Evolutionary conservation across 2,888 invertebrate species (phyloP).

Genomic region (Lamellibrachia satsuma): DNA sequence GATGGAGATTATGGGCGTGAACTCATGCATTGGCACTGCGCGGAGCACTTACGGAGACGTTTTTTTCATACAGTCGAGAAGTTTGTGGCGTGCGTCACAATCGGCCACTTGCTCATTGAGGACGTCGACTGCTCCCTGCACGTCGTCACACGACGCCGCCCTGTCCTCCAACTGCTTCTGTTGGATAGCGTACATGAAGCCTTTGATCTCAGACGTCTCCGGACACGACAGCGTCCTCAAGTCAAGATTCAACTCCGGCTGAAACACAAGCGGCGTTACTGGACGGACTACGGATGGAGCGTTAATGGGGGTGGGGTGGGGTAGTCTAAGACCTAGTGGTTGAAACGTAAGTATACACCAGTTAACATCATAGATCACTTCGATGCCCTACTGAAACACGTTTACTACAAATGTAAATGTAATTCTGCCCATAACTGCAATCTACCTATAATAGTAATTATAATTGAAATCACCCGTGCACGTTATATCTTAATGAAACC

Average conservation of each 20-base stretch:
- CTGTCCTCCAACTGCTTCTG: neutral
- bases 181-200: neutral
- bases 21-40: neutral
- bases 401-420: too few relatives aligned
- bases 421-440: too few relatives aligned
- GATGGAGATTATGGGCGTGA: neutral
- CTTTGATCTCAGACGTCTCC: neutral
- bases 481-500: too few relatives aligned
- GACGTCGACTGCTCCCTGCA: neutral
- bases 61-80: neutral
- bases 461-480: too few relatives aligned
- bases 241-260: neutral
- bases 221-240: constrained; percentile 9
- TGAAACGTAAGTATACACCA: too few relatives aligned
- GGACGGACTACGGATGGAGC: neutral
- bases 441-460: too few relatives aligned
- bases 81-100: neutral
- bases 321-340: too few relatives aligned
- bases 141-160: neutral
- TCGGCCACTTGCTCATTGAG: constrained; percentile 12
- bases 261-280: neutral
- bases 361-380: too few relatives aligned
- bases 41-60: neutral
- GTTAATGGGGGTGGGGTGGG: too few relatives aligned
- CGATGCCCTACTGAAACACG: too few relatives aligned